Base-by-base conservation (phyloP, 2,888 invertebrate genomes). In the Dorcus hopei region DNA sequence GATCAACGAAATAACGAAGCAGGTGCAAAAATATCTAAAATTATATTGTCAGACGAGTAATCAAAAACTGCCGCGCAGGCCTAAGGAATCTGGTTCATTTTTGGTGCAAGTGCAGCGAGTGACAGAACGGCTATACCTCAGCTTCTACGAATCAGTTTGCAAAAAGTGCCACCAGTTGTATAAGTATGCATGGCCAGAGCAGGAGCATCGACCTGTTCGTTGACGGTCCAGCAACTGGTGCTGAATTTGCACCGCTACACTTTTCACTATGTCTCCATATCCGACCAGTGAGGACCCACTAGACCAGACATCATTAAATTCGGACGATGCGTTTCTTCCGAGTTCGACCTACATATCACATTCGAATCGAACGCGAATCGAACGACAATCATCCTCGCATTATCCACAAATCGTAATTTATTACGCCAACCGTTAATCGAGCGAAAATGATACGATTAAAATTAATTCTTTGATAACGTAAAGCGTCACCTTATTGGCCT, bases 141-240 rank as follows among this genome's bases (percentile, higher is more conserved):
- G 70, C 67, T 73, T 74, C 73, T 72, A 68, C 70, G 73, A 73
- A 74, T 69, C 68, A 64, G 68, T 67, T 67, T 64, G 69, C 71
- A 73, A 74, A 74, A 73, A 73, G 65, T 70, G 68, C 68, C 70
- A 71, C 69, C 68, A 68, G 68, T 70, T 71, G 69, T 73, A 65
- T 69, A 67, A 72, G 71, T 67, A 73, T 70, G 70, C 70, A 68
- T 69, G 68, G 68, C 70, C 70, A 69, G 62, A 68, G 65, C 64
- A 70, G 67, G 74, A 72, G 67, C 74, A 72, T 73, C 74, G 74
- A 74, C 74, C 74, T 54, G 54, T 42, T 54, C 54, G 33, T 43
- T 53, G 42, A 43, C 26, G 23, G 53, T 58, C 57, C 60, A 33
- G 26, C 26, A 61, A 64, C 51, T 64, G 61, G 61, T 65, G 64